phyloP scores from a whole-genome alignment of 2,888 invertebrate species.

The Pyrrhia umbra region DNA sequence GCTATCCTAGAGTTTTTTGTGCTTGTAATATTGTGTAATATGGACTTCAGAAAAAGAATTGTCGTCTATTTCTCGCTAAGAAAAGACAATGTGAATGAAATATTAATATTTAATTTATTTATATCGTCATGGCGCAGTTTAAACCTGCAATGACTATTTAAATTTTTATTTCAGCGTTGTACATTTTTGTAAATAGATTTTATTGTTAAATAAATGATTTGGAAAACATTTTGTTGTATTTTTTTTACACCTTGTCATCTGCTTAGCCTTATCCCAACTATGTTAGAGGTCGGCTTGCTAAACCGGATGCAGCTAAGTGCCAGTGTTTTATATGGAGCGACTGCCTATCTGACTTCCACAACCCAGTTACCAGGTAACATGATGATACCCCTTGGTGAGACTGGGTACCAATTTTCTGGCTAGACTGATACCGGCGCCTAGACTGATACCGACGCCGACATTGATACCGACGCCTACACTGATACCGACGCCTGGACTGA shows the following conservation, averaged over 20 bases:
- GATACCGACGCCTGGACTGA: no score
- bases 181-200: slow-evolving; percentile 57
- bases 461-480: no score
- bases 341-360: no score
- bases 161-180: slow-evolving; percentile 39
- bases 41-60: background rate
- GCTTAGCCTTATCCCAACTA: background rate
- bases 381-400: no score
- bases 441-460: no score
- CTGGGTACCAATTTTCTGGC: no score
- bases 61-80: background rate
- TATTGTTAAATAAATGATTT: slow-evolving; percentile 53
- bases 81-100: background rate
- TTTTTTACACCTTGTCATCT: background rate
- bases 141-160: background rate
- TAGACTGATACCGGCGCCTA: no score
- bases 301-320: no score
- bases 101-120: background rate
- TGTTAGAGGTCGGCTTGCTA: no score
- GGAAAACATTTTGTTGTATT: slow-evolving; percentile 10
- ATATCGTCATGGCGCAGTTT: background rate
- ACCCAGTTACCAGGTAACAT: no score
- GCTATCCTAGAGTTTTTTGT: no score
- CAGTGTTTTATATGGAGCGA: no score
- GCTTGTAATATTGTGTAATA: background rate